phyloP scores from a whole-genome alignment of 2,113 vertebrate species.

The Osmerus mordax region DNA sequence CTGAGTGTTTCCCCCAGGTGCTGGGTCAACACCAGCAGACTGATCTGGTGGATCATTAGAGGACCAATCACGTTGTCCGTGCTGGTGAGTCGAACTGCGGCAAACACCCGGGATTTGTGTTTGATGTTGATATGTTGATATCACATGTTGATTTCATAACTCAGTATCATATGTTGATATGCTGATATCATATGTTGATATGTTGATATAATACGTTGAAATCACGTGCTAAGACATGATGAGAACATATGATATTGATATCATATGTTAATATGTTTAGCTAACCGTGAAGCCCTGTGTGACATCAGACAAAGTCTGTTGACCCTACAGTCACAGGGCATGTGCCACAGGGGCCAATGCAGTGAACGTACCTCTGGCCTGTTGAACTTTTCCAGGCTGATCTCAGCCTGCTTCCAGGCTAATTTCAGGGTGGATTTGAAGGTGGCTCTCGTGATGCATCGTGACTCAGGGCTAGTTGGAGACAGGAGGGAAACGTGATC shows the following conservation, averaged over 20 bases:
- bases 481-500: background rate
- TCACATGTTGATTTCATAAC: no score
- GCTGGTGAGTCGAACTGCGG: slow-evolving; percentile 71
- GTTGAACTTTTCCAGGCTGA: background rate
- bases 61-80: slow-evolving; percentile 86
- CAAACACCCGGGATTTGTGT: no score
- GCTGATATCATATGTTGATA: background rate
- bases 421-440: background rate
- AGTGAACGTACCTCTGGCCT: background rate
- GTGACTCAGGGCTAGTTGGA: slow-evolving; percentile 26
- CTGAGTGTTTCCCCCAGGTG: slow-evolving; percentile 69
- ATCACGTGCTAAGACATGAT: background rate
- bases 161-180: background rate
- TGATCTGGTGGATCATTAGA: slow-evolving; percentile 93
- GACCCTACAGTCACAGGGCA: background rate
- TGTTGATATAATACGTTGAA: no score
- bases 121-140: no score
- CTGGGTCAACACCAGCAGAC: slow-evolving; percentile 80
- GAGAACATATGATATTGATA: background rate
- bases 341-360: background rate
- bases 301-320: background rate
- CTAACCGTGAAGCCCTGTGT: no score
- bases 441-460: slow-evolving; percentile 36
- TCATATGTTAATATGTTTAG: no score
- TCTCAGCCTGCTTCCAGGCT: slow-evolving; percentile 24